Percentiles rank a stretch among this genome's conserved stretches.
These are phyloP conservation scores for Podarcis raffonei DNA, from an alignment of 2,113 vertebrate genomes.

Conservation along the genomic window DNA sequence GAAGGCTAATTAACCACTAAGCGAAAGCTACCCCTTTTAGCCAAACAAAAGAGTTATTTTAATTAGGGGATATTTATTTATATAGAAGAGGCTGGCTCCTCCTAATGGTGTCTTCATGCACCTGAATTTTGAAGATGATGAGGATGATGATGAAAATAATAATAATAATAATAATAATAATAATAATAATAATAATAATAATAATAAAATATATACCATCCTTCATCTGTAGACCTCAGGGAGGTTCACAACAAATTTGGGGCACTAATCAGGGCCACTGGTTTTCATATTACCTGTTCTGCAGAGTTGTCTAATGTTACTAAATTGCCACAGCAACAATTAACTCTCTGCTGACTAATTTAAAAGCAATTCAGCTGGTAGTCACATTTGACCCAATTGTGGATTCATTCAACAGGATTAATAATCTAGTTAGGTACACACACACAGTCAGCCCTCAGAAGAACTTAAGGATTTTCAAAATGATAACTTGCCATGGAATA, in stretches of 20 bases:
- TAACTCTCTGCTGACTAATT: not conserved
- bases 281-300: not conserved
- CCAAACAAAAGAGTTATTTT: not conserved
- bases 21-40: too few species aligned
- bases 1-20: not conserved
- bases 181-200: too few species aligned
- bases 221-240: not conserved
- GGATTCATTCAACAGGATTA: not conserved
- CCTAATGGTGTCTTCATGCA: not conserved
- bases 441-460: too few species aligned
- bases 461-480: too few species aligned
- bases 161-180: too few species aligned
- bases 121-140: too few species aligned
- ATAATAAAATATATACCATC: not conserved
- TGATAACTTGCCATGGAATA: not conserved
- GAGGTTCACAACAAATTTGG: not conserved
- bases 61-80: not conserved
- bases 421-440: not conserved
- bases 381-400: not conserved
- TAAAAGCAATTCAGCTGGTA: not conserved
- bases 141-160: too few species aligned
- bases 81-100: not conserved
- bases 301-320: not conserved
- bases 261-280: not conserved
- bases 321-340: not conserved